These are phyloP conservation scores for Dicycla oo DNA, from an alignment of 2,888 invertebrate genomes.

Conservation along the genomic window DNA sequence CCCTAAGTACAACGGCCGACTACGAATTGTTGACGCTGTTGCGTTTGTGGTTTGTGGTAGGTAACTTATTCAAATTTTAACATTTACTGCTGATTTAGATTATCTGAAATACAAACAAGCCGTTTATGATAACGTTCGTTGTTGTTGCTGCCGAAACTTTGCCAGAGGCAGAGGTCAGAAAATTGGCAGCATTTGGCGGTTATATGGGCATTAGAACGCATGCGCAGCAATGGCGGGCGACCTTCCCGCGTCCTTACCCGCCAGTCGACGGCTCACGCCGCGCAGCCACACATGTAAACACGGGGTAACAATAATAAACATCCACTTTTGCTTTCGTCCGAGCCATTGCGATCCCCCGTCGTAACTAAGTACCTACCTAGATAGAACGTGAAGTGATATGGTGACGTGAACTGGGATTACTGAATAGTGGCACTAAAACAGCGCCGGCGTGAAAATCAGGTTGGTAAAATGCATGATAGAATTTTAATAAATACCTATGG, in stretches of 20 bases:
- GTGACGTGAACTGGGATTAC: slow-evolving; percentile 71
- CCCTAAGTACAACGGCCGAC: not conserved
- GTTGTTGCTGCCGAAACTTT: slow-evolving; percentile 63
- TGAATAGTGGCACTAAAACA: slow-evolving; percentile 63
- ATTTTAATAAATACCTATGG: slow-evolving; percentile 21
- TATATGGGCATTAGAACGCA: slow-evolving; percentile 77
- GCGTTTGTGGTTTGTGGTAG: too few species aligned
- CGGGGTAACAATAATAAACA: slow-evolving; percentile 67
- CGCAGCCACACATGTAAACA: slow-evolving; percentile 84
- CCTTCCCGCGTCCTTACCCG: slow-evolving; percentile 86
- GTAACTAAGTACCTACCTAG: slow-evolving; percentile 32
- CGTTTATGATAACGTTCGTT: not conserved
- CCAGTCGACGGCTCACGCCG: slow-evolving; percentile 84
- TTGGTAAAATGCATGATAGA: slow-evolving; percentile 69
- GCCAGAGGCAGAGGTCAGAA: slow-evolving; percentile 74
- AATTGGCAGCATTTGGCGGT: slow-evolving; percentile 75
- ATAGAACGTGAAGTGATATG: slow-evolving; percentile 72
- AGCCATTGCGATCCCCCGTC: slow-evolving; percentile 59
- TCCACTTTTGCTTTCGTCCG: slow-evolving; percentile 78
- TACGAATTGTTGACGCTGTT: not conserved
- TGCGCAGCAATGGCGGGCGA: slow-evolving; percentile 81
- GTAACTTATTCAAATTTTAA: not conserved
- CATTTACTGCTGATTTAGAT: not conserved
- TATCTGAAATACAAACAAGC: not conserved
- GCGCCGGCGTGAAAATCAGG: slow-evolving; percentile 67